Evolutionary conservation across 2,888 invertebrate species (phyloP), one percentile per base, ranked within the genome.

Genomic region (Choreutis nemorana): DNA sequence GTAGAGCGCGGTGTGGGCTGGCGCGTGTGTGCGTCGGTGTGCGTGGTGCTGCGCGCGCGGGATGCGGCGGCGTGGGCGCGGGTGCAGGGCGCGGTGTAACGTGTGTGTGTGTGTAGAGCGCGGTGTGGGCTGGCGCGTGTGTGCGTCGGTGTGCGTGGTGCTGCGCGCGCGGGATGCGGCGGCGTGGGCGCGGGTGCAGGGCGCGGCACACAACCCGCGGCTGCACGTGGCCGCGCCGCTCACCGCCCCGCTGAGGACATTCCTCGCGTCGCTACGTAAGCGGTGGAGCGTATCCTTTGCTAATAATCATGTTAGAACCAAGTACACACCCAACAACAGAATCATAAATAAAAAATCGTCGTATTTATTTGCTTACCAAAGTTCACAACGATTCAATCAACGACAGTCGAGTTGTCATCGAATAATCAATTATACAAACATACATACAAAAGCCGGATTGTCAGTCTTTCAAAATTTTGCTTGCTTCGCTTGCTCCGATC

Each of bases 151-250:
- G 15, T 81, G 83, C 28, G 84, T 96, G 28, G 83, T 85, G 55
- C 73, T 94, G 38, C 82, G 84, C 34, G 95, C 97, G 13, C 87
- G 87, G 34, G 86, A 86, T 46, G 89, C 89, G 70, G 77, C 79
- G 38, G 86, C 93, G 14, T 95, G 94, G 88, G 82, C 89, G 48
- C 85, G 86, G 45, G 94, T 97, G 15, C 95, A 95, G 60, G 82
- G 83, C 4, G 75, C 91, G 30, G 89, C 95, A 2, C 94, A 95
- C 81, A 97, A 97, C 82, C 97, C 97, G 14, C 84, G 94, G 42
- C 83, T 90, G 3, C 83, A 87, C 34, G 83, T 88, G 21, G 81
- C 85, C 26, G 73, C 91, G 29, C 87, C 91, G 12, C 81, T 92
- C 30, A 90, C 92, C 48, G 84, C 90, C 38, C 81, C 87, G 25